These are phyloP conservation scores for Hydropsyche tenuis DNA, from an alignment of 1,140 invertebrate species.

Conservation along the genomic window DNA sequence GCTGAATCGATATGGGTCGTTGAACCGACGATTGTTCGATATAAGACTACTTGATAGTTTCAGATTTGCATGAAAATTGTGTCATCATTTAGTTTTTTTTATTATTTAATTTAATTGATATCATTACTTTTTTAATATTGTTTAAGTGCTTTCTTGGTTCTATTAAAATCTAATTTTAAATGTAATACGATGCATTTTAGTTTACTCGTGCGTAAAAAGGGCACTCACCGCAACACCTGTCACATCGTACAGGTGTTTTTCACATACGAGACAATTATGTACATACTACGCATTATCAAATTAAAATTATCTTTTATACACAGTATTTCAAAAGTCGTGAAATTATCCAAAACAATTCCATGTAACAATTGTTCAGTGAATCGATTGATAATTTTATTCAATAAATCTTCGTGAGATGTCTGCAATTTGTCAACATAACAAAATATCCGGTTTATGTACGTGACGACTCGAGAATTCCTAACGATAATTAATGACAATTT, in stretches of 20 bases:
- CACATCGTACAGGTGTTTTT: conserved; percentile 18
- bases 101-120: no score
- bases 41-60: neutral
- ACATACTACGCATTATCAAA: neutral
- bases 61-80: neutral
- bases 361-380: neutral
- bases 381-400: neutral
- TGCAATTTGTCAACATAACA: neutral
- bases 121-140: no score
- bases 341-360: no score
- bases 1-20: conserved; percentile 37
- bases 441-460: neutral
- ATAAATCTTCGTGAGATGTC: neutral
- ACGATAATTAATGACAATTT: conserved; percentile 4
- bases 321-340: neutral
- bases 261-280: neutral
- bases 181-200: no score
- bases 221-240: neutral
- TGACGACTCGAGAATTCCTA: neutral
- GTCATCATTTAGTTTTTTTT: no score
- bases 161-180: no score
- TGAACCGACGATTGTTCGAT: conserved; percentile 3
- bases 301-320: no score
- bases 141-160: no score
- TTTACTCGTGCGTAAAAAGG: neutral